Conservation (phyloP, 2,888 invertebrate species). For the Napeogenes inachia region DNA sequence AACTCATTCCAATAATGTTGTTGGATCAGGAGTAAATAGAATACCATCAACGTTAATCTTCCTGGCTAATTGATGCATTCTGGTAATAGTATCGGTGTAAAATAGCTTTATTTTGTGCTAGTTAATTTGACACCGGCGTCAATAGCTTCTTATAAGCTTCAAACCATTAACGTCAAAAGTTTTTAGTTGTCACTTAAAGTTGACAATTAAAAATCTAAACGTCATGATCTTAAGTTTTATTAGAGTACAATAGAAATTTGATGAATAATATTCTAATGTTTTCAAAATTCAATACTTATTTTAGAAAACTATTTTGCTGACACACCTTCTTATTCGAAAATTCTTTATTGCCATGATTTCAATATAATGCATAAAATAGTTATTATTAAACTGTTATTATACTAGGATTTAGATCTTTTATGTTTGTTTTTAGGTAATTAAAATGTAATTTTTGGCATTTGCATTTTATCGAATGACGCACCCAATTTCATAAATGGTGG, state of each 20-base stretch:
- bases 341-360: constrained; percentile 19
- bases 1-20: too few relatives aligned
- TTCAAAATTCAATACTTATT: background rate
- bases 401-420: constrained; percentile 23
- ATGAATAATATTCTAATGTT: background rate
- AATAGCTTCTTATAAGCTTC: too few relatives aligned
- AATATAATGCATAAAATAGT: constrained; percentile 20
- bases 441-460: constrained; percentile 21
- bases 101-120: too few relatives aligned
- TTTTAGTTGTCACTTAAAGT: too few relatives aligned
- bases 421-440: constrained; percentile 14
- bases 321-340: constrained; percentile 21
- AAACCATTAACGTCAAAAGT: too few relatives aligned
- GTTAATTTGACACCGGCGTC: background rate
- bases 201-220: too few relatives aligned
- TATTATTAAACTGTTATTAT: constrained; percentile 26
- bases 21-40: background rate
- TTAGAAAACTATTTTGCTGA: background rate
- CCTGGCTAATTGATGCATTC: too few relatives aligned
- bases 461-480: constrained; percentile 23
- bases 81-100: too few relatives aligned
- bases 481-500: constrained; percentile 36
- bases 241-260: background rate
- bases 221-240: background rate
- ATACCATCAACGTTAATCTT: background rate